These are phyloP conservation scores for Ciconia stormi DNA, from an alignment of 2,113 vertebrate species.

Conservation along the genomic window DNA sequence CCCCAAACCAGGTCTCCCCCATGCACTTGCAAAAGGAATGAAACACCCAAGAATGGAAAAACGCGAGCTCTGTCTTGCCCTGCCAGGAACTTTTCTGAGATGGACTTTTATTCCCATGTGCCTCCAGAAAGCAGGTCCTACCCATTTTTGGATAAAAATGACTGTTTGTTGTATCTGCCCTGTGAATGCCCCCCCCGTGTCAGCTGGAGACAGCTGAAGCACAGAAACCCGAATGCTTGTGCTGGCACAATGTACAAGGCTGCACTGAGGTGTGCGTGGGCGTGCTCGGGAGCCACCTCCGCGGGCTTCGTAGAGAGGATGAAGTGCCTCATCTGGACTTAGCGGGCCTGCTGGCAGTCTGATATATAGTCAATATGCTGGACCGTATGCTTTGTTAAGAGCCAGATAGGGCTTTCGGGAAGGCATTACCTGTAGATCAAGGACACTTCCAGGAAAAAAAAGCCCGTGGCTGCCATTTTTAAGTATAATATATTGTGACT, in stretches of 20 bases:
- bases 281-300: background rate
- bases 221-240: background rate
- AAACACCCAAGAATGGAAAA: background rate
- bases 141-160: background rate
- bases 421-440: background rate
- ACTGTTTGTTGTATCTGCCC: background rate
- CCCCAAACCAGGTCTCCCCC: background rate
- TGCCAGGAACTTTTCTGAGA: background rate
- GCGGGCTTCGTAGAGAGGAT: background rate
- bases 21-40: background rate
- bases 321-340: background rate
- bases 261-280: fast-evolving
- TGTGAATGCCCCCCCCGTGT: background rate
- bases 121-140: background rate
- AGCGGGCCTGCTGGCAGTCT: background rate
- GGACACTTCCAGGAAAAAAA: background rate
- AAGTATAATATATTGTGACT: background rate
- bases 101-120: background rate
- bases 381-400: background rate
- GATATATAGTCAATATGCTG: background rate
- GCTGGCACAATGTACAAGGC: background rate
- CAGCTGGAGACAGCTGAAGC: background rate
- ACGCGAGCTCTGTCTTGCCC: background rate
- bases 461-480: background rate
- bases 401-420: background rate